Base-by-base conservation (phyloP, 2,797 vertebrate species). In the Poliocrania exsul region DNA sequence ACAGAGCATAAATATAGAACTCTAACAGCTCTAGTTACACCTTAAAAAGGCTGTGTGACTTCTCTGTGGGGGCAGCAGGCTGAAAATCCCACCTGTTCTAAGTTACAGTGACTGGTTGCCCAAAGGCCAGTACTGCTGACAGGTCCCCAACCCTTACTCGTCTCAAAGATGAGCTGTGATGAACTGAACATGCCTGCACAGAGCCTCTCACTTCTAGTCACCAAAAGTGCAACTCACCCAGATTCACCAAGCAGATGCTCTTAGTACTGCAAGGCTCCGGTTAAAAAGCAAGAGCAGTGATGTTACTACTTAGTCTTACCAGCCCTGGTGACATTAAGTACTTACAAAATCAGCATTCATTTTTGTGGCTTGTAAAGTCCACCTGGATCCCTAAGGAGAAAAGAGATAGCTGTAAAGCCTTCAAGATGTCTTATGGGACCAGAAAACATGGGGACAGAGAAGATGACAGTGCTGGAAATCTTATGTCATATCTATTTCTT, bases 311-410 rank as follows among this genome's bases (percentile, higher is more conserved):
- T 91, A 80, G 77, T 88, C 72, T 94, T 97, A 95, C 72, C 80
- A 95, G 73, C 82, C 77, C 70, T 61, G 77, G 53, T 78, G 64
- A 93, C 51, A 65, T 64, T 72, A 73, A 90, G 51, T 91, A 98
- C 99, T 99, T 98, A 99, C 99, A 97, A 99, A 98, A 93, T 99
- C 98, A 96, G 99, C 95, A 97, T 99, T 98, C 99, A 99, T 99
- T 97, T 98, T 98, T 26, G 98, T 99, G 67, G 99, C 99, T 93
- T 99, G 99, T 42, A 99, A 98, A 24, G 99, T 99, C 99, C 99
- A 99, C 40, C 99, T 98, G 79, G 99, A 99, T 57, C 99, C 99
- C 99, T 99, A 96, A 37, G 75, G 33, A 62, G 44, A 84, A 94
- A 95, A 96, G 16, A 97, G 58, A 97, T 21, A 58, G 14, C 23